phyloP scores from a whole-genome alignment of 2,113 vertebrate genomes.

The Candoia aspera region DNA sequence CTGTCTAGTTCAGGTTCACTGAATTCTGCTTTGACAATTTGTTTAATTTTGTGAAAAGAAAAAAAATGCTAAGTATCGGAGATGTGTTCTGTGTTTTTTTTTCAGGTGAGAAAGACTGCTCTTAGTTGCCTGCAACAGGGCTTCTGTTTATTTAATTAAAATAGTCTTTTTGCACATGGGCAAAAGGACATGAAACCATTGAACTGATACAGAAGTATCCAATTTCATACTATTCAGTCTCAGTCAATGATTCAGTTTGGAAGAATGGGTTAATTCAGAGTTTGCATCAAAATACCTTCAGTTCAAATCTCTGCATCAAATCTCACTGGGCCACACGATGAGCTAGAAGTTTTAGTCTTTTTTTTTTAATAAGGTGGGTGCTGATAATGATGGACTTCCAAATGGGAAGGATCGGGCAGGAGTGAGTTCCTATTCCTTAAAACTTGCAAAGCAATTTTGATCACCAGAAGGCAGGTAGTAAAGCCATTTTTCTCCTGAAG shows the following conservation, averaged over 20 bases:
- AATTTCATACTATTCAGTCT: background rate
- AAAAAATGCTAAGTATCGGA: background rate
- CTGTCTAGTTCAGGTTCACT: background rate
- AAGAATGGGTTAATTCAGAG: background rate
- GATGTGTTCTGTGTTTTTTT: background rate
- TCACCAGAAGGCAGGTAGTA: background rate
- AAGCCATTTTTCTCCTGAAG: background rate
- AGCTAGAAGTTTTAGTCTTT: background rate
- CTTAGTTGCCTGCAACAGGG: background rate
- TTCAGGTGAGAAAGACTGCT: background rate
- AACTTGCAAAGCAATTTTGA: background rate
- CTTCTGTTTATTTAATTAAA: background rate
- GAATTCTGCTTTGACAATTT: background rate
- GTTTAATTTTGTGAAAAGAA: background rate
- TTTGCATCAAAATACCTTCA: background rate
- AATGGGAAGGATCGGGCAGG: background rate
- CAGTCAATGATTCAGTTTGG: background rate
- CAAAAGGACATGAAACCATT: background rate
- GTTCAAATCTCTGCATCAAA: background rate
- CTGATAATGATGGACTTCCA: background rate
- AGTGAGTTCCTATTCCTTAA: background rate
- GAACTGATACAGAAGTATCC: background rate
- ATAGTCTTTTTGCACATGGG: background rate
- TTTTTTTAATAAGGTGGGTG: background rate
- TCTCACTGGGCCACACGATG: background rate